Percentiles rank a stretch among this genome's conserved stretches.
These are phyloP conservation scores for Asteroscopus sphinx DNA, from an alignment of 2,888 invertebrate genomes.

Conservation along the genomic window DNA sequence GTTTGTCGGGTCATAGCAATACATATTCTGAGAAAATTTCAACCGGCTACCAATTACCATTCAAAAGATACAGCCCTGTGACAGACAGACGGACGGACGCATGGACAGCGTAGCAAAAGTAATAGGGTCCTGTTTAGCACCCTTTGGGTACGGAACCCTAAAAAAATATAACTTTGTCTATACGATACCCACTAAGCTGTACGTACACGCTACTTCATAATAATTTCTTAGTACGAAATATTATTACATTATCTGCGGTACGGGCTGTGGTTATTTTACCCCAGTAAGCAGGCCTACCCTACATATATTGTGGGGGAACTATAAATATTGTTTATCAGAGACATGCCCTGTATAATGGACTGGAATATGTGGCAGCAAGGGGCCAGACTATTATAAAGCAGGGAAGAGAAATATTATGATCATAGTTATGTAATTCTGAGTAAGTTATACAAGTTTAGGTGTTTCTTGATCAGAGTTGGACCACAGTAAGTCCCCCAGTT, in stretches of 20 bases:
- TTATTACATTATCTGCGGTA: conserved; percentile 22
- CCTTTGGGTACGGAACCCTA: too few species aligned
- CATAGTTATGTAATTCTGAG: not conserved
- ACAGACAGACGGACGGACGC: too few species aligned
- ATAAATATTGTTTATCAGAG: conserved; percentile 47
- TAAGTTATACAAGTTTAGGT: not conserved
- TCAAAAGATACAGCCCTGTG: too few species aligned
- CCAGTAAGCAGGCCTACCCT: conserved; percentile 20
- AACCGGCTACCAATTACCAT: too few species aligned
- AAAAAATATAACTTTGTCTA: too few species aligned
- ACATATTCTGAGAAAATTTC: too few species aligned
- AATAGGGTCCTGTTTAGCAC: too few species aligned
- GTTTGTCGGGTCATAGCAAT: too few species aligned
- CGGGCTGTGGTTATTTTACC: conserved; percentile 17
- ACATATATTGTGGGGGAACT: conserved; percentile 35
- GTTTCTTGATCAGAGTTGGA: not conserved
- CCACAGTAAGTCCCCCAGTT: too few species aligned
- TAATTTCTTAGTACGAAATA: conserved; percentile 9
- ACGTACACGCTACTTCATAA: conserved; percentile 1
- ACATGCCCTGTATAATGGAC: conserved; percentile 28
- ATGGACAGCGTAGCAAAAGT: too few species aligned
- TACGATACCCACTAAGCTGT: too few species aligned
- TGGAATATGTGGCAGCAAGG: conserved; percentile 36
- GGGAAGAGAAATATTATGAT: conserved; percentile 1
- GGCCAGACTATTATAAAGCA: conserved; percentile 18